These are phyloP conservation scores for Podotricha telesiphe DNA, from an alignment of 2,888 invertebrate genomes.

Conservation along the genomic window DNA sequence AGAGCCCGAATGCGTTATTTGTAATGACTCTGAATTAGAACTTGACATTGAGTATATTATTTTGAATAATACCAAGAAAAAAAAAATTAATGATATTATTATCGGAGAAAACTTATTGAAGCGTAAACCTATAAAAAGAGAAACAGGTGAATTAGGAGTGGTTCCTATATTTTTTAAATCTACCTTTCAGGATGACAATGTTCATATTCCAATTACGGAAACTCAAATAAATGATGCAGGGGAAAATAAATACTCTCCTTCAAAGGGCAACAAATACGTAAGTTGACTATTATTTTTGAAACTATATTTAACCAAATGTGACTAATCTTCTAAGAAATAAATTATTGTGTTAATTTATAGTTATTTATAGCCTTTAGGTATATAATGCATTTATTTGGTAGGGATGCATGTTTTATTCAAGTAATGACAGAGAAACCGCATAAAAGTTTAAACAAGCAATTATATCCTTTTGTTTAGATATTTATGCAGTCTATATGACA, in stretches of 20 bases:
- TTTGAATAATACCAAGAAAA: conserved; percentile 39
- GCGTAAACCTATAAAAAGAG: conserved; percentile 47
- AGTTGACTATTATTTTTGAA: neutral
- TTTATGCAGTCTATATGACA: too few species aligned
- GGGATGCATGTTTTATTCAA: too few species aligned
- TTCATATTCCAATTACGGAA: conserved; percentile 7
- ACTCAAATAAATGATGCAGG: neutral
- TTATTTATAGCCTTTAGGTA: too few species aligned
- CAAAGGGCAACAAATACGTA: conserved; percentile 1
- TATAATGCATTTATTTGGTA: too few species aligned
- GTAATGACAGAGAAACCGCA: too few species aligned
- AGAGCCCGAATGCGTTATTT: conserved; percentile 45
- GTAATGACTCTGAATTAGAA: conserved; percentile 53
- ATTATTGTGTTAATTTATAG: too few species aligned
- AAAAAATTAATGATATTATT: conserved; percentile 53
- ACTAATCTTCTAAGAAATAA: too few species aligned
- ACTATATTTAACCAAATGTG: too few species aligned
- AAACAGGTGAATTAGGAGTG: conserved; percentile 41
- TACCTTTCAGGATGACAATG: conserved; percentile 42
- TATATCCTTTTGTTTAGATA: too few species aligned
- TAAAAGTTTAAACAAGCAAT: too few species aligned
- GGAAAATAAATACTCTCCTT: conserved; percentile 9
- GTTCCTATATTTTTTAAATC: conserved; percentile 53
- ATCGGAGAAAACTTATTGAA: conserved; percentile 60
- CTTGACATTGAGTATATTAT: conserved; percentile 51